phyloP scores from a whole-genome alignment of 2,888 invertebrate species.

The Drosophila incognita region DNA sequence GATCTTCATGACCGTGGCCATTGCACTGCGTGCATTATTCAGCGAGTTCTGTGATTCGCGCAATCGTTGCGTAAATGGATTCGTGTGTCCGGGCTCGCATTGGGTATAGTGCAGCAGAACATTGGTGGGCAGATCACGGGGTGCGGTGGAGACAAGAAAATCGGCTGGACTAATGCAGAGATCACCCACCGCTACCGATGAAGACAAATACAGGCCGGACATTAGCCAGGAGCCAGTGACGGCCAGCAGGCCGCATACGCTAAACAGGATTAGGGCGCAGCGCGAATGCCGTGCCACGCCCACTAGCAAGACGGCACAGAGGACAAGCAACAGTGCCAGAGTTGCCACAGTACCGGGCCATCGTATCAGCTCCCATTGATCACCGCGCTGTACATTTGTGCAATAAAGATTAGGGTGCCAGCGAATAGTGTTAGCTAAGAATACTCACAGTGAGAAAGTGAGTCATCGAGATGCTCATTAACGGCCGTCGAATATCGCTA shows the following conservation, averaged over 20 bases:
- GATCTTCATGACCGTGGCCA: constrained; percentile 85
- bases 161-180: constrained; percentile 94
- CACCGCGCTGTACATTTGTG: constrained; percentile 87
- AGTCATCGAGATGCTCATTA: constrained; percentile 90
- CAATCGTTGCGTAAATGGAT: constrained; percentile 92
- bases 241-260: constrained; percentile 93
- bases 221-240: constrained; percentile 95
- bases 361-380: constrained; percentile 90
- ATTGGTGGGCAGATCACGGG: constrained; percentile 87
- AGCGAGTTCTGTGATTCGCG: constrained; percentile 91
- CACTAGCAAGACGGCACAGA: constrained; percentile 94
- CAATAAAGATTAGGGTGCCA: constrained; percentile 6
- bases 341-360: constrained; percentile 97
- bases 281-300: constrained; percentile 95
- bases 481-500: constrained; percentile 90
- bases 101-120: constrained; percentile 92
- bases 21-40: constrained; percentile 85
- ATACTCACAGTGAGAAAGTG: constrained; percentile 85
- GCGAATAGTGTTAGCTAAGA: background rate
- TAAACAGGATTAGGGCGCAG: constrained; percentile 95
- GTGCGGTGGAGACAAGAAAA: constrained; percentile 89
- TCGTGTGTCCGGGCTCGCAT: constrained; percentile 92
- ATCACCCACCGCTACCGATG: constrained; percentile 93
- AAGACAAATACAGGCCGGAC: constrained; percentile 93
- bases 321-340: constrained; percentile 92